A percentile compares a stretch with the other conserved stretches of the same genome.
Conservation (phyloP, 2,113 vertebrate species). For the Meriones unguiculatus region DNA sequence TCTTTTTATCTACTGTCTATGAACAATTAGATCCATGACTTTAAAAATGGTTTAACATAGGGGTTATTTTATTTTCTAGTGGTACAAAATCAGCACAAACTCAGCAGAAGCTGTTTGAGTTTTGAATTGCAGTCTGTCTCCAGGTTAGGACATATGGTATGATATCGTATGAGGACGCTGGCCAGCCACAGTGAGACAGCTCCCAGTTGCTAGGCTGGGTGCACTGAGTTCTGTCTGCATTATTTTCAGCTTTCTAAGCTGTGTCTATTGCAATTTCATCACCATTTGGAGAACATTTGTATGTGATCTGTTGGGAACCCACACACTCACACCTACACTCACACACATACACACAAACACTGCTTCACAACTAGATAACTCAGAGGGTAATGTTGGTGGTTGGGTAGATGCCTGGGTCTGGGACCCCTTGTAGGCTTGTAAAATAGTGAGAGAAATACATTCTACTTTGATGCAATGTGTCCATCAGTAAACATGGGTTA, state of each 20-base stretch:
- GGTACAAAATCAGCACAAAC: background rate
- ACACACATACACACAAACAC: background rate
- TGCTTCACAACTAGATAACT: background rate
- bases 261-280: too few relatives aligned
- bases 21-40: background rate
- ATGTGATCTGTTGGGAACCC: background rate
- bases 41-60: background rate
- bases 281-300: background rate
- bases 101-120: background rate
- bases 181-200: background rate
- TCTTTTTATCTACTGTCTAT: background rate
- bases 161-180: background rate
- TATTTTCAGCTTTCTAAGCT: background rate
- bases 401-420: background rate
- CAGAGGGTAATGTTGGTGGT: background rate
- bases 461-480: too few relatives aligned
- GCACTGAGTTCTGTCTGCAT: background rate
- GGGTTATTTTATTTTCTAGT: background rate
- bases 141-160: background rate
- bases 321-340: too few relatives aligned
- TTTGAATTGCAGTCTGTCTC: background rate
- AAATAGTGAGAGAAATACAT: too few relatives aligned
- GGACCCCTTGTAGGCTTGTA: accelerated
- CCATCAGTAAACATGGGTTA: too few relatives aligned
- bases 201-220: too few relatives aligned